These are phyloP conservation scores for Anorthoa munda DNA, from an alignment of 2,888 invertebrate species.

Conservation along the genomic window DNA sequence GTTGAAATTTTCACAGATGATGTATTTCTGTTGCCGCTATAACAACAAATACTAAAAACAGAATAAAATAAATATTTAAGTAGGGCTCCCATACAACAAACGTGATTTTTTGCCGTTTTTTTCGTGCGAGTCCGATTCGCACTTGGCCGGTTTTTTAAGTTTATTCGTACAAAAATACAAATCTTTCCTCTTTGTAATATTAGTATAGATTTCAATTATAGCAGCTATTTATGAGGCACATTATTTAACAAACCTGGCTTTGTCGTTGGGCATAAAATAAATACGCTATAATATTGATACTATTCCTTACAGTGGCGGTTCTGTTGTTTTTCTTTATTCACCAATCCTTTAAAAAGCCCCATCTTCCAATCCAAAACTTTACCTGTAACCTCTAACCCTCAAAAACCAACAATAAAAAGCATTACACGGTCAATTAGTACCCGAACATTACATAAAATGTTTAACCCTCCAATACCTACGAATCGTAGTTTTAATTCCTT, in stretches of 20 bases:
- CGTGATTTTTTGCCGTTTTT: too few species aligned
- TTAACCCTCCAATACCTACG: slow-evolving; percentile 80
- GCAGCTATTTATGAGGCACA: neutral
- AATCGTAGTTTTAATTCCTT: slow-evolving; percentile 84
- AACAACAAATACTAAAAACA: too few species aligned
- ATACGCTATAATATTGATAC: neutral
- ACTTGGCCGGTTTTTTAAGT: too few species aligned
- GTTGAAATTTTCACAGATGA: too few species aligned
- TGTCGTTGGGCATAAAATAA: neutral
- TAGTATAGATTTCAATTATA: neutral
- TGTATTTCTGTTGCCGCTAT: too few species aligned
- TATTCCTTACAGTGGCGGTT: too few species aligned
- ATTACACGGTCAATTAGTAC: slow-evolving; percentile 83
- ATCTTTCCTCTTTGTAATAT: too few species aligned
- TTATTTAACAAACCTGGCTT: neutral
- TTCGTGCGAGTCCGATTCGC: too few species aligned
- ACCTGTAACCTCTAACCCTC: slow-evolving; percentile 47
- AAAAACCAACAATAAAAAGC: slow-evolving; percentile 68
- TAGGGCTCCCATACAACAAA: too few species aligned
- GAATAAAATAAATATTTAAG: too few species aligned
- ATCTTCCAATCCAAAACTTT: neutral
- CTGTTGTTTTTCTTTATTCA: neutral
- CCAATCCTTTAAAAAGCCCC: neutral
- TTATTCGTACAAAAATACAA: too few species aligned
- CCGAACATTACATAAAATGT: slow-evolving; percentile 80